Evolutionary conservation across 2,888 invertebrate species (phyloP).

Genomic region (Epinotia nisella): DNA sequence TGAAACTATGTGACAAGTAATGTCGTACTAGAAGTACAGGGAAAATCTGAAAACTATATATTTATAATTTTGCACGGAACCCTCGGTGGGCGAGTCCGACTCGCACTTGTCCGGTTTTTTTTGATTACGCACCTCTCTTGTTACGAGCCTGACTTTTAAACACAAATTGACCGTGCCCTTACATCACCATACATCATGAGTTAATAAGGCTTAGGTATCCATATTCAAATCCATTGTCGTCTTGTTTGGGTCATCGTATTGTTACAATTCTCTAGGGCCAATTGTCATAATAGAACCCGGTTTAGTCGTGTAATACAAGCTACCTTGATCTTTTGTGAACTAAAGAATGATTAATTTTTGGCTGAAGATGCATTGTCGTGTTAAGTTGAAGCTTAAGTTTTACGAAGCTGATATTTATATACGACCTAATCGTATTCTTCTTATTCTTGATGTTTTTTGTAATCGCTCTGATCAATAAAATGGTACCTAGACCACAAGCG

Average conservation of each 20-base stretch:
- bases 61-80: too few relatives aligned
- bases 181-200: constrained; percentile 31
- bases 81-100: too few relatives aligned
- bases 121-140: background rate
- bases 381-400: constrained; percentile 13
- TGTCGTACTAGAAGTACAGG: too few relatives aligned
- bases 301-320: constrained; percentile 22
- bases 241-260: constrained; percentile 34
- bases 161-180: constrained; percentile 27
- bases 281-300: constrained; percentile 25
- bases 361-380: constrained; percentile 18
- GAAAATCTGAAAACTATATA: too few relatives aligned
- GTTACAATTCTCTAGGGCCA: constrained; percentile 36
- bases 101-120: too few relatives aligned
- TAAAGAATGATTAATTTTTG: constrained; percentile 35
- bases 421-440: background rate
- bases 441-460: background rate
- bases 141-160: constrained; percentile 28
- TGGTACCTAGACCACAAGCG: too few relatives aligned
- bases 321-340: constrained; percentile 35
- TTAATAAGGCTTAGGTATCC: constrained; percentile 32
- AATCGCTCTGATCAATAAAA: background rate
- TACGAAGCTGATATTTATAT: background rate
- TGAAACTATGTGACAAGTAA: too few relatives aligned
- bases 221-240: constrained; percentile 33